A percentile compares a stretch with the other conserved stretches of the same genome.
Conservation (phyloP, 1,140 invertebrate species). For the Prorops nasuta region DNA sequence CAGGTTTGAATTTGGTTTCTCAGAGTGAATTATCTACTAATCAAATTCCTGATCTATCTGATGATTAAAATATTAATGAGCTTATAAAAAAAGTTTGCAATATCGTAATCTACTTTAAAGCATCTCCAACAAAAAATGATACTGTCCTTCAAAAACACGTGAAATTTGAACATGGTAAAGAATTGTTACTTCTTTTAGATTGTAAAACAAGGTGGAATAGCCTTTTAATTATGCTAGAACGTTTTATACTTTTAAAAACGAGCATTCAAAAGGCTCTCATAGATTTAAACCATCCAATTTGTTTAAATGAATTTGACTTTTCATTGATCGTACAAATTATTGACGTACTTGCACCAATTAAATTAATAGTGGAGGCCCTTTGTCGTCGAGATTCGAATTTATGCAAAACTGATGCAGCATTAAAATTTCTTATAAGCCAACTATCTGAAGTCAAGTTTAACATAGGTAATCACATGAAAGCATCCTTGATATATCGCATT, state of each 20-base stretch:
- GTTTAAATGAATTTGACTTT: constrained; percentile 9
- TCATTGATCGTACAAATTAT: constrained; percentile 14
- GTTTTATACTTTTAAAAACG: constrained; percentile 21
- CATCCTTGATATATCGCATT: not conserved
- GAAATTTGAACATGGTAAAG: constrained; percentile 11
- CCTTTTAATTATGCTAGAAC: constrained; percentile 23
- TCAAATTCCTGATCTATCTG: not conserved
- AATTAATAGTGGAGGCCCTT: not conserved
- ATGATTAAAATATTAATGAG: not conserved
- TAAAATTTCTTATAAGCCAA: not conserved
- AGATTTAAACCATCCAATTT: constrained; percentile 7
- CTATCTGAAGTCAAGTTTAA: not conserved
- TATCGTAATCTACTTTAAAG: constrained; percentile 16
- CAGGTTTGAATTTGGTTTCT: not conserved
- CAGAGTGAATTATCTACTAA: no score
- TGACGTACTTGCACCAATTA: not conserved
- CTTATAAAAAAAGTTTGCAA: constrained; percentile 12
- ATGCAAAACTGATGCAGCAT: not conserved
- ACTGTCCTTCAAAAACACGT: constrained; percentile 18
- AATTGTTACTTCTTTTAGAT: constrained; percentile 14
- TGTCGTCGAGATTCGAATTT: not conserved
- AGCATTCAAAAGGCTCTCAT: constrained; percentile 28
- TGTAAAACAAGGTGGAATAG: constrained; percentile 15
- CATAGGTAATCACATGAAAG: not conserved
- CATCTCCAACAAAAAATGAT: constrained; percentile 21